Conservation (phyloP, 2,888 invertebrate genomes). For the Agriopis leucophaearia region DNA sequence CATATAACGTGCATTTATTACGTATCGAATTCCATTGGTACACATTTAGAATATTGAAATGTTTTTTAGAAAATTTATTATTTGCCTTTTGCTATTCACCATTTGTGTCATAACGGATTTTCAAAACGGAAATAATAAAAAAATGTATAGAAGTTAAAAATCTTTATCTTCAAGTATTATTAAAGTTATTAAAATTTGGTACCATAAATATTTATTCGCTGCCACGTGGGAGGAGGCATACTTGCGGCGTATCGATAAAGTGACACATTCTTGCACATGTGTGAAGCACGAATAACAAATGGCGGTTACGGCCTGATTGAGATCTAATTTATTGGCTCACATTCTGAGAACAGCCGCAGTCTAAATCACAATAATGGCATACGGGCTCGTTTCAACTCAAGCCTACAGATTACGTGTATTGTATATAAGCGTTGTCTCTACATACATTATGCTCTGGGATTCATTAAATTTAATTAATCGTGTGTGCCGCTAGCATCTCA, state of each 20-base stretch:
- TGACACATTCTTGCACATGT: slow-evolving; percentile 47
- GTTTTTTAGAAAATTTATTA: no score
- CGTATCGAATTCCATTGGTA: no score
- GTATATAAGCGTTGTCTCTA: slow-evolving; percentile 56
- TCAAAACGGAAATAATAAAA: no score
- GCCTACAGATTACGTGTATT: slow-evolving; percentile 68
- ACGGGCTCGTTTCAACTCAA: slow-evolving; percentile 67
- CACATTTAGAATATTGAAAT: no score
- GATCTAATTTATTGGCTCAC: slow-evolving; percentile 83
- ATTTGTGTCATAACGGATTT: no score
- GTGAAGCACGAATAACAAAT: slow-evolving; percentile 74
- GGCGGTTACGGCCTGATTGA: slow-evolving; percentile 79
- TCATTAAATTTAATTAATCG: slow-evolving; percentile 58
- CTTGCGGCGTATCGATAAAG: slow-evolving; percentile 18
- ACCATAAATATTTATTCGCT: background rate
- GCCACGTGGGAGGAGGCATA: slow-evolving; percentile 8
- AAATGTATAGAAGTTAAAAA: no score
- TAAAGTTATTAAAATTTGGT: slow-evolving; percentile 2
- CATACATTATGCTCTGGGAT: slow-evolving; percentile 52
- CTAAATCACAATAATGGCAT: slow-evolving; percentile 81
- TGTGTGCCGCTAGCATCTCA: slow-evolving; percentile 22
- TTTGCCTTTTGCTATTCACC: no score
- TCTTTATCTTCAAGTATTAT: no score
- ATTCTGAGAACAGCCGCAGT: slow-evolving; percentile 76
- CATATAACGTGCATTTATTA: no score